Percentiles rank a stretch among this genome's conserved stretches.
Evolutionary conservation across 2,888 invertebrate species (phyloP).

Genomic region (Eristalis tenax): DNA sequence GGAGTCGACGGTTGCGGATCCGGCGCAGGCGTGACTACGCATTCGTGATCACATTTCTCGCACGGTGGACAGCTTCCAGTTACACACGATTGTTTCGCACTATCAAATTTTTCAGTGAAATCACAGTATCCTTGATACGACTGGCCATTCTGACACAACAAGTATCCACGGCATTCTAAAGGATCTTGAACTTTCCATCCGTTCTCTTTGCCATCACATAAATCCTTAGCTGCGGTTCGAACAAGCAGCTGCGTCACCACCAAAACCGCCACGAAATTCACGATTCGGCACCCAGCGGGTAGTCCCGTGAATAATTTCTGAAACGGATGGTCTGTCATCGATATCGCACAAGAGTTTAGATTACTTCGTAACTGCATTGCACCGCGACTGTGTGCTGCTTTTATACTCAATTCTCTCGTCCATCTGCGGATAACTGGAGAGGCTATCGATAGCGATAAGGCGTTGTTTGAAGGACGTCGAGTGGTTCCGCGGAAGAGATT

Average conservation of each 20-base stretch:
- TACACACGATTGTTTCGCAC: slow-evolving; percentile 35
- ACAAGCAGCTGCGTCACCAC: neutral
- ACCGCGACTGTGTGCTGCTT: neutral
- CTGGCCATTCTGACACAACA: slow-evolving; percentile 45
- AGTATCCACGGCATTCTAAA: slow-evolving; percentile 69
- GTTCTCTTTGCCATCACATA: slow-evolving; percentile 40
- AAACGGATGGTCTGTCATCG: neutral
- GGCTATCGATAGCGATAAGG: slow-evolving; percentile 23
- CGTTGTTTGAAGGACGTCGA: slow-evolving; percentile 28
- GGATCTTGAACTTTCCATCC: slow-evolving; percentile 66
- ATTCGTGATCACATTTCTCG: slow-evolving; percentile 17
- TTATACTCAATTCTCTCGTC: neutral
- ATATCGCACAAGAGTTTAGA: neutral
- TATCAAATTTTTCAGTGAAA: slow-evolving; percentile 47
- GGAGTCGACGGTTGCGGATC: neutral
- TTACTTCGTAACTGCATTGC: neutral
- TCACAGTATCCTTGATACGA: slow-evolving; percentile 53
- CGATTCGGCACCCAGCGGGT: neutral
- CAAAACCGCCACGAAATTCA: neutral
- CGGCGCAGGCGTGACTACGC: neutral
- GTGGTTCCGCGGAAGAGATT: slow-evolving; percentile 22
- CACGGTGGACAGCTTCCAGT: slow-evolving; percentile 72
- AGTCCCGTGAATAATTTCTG: neutral
- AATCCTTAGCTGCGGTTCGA: neutral
- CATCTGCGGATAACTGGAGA: slow-evolving; percentile 2